Conservation (phyloP, 2,797 vertebrate genomes). For the Toxotes lorentzi region DNA sequence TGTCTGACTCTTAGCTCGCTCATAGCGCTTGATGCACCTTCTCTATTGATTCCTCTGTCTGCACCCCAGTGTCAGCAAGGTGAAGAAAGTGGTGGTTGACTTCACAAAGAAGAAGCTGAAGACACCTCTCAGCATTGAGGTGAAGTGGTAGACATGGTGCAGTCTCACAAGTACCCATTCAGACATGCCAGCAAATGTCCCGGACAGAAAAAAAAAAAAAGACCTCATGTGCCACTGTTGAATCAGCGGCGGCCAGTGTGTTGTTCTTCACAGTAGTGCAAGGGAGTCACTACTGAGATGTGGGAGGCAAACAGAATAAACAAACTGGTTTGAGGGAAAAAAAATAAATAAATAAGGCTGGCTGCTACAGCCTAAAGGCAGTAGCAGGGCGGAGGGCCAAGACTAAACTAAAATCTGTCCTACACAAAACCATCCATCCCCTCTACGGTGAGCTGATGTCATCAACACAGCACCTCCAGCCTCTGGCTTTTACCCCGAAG, state of each 20-base stretch:
- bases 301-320: slow-evolving; percentile 50
- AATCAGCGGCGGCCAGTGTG: slow-evolving; percentile 31
- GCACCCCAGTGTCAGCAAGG: slow-evolving; percentile 12
- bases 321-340: slow-evolving; percentile 22
- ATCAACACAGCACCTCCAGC: slow-evolving; percentile 54
- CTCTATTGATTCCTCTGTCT: slow-evolving; percentile 18
- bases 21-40: background rate
- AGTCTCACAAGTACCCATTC: slow-evolving; percentile 12
- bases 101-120: slow-evolving; percentile 13
- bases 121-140: background rate
- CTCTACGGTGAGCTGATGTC: slow-evolving; percentile 42
- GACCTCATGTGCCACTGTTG: background rate
- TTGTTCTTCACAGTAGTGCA: slow-evolving; percentile 25
- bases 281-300: slow-evolving; percentile 2
- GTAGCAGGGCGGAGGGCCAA: slow-evolving; percentile 18
- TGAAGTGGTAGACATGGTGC: background rate
- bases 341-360: slow-evolving; percentile 17
- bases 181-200: background rate
- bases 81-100: slow-evolving; percentile 27
- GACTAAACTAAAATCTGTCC: slow-evolving; percentile 57
- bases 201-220: background rate
- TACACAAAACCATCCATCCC: slow-evolving; percentile 48
- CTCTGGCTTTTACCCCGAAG: slow-evolving; percentile 67
- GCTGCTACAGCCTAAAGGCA: slow-evolving; percentile 65
- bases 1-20: background rate